These are phyloP conservation scores for Matsumyia berberina DNA, from an alignment of 2,888 invertebrate species.

Conservation along the genomic window DNA sequence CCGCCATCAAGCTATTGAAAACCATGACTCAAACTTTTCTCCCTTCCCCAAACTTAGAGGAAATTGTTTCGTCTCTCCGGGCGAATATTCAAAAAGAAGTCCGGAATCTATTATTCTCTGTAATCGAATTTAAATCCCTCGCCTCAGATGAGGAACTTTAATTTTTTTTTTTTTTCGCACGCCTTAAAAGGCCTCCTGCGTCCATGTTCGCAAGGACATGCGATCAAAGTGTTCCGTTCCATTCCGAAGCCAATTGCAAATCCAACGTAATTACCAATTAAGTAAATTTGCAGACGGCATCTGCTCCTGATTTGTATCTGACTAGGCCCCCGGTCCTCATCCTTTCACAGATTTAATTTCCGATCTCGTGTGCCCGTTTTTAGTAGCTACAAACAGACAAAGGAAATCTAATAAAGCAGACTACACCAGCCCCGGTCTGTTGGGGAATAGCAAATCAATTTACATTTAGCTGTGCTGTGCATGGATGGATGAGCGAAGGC, in stretches of 20 bases:
- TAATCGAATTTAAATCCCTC: conserved; percentile 9
- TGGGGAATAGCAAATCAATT: conserved; percentile 25
- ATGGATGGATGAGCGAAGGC: conserved; percentile 9
- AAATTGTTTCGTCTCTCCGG: background rate
- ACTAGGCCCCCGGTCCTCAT: background rate
- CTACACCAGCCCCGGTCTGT: background rate
- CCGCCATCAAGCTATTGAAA: background rate
- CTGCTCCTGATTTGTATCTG: conserved; percentile 23
- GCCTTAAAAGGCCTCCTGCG: background rate
- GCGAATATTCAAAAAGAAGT: background rate
- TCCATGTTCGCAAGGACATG: background rate
- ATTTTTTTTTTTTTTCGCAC: background rate
- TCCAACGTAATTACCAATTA: conserved; percentile 32
- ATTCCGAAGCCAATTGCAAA: conserved; percentile 8
- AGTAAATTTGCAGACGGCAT: conserved; percentile 30
- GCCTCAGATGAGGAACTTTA: background rate
- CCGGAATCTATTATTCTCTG: background rate
- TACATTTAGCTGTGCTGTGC: conserved; percentile 6
- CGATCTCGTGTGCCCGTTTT: background rate
- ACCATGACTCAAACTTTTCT: conserved; percentile 4
- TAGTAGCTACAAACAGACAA: conserved; percentile 22
- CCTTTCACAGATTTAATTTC: conserved; percentile 28
- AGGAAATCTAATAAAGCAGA: conserved; percentile 39
- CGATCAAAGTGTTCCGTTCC: conserved; percentile 16
- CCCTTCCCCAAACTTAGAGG: background rate